Percentiles rank a stretch among this genome's conserved stretches.
Conservation (phyloP, 2,113 vertebrate genomes). For the Eonycteris spelaea region DNA sequence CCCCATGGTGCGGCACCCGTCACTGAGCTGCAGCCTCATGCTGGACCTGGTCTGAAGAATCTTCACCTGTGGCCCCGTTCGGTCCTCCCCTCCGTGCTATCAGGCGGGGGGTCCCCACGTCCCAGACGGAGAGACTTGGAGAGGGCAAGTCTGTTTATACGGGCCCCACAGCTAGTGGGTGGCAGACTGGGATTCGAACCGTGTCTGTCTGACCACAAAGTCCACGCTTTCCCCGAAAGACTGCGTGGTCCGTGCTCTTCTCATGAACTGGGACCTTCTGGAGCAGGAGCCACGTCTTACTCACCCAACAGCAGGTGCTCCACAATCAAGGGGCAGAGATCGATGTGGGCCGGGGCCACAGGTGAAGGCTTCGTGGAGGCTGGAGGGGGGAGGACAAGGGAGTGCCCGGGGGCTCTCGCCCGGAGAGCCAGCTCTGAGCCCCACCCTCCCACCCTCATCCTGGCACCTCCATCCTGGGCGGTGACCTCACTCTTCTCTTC, state of each 20-base stretch:
- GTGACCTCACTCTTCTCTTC: not conserved
- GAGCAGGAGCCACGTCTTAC: not conserved
- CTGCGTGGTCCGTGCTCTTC: not conserved
- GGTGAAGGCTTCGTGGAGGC: not conserved
- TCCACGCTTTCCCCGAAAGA: not conserved
- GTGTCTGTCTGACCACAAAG: not conserved
- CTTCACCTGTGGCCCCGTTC: accelerated
- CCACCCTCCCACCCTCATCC: accelerated
- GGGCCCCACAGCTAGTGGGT: not conserved
- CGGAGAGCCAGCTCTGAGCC: not conserved
- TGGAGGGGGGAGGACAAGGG: accelerated
- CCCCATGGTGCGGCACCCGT: accelerated
- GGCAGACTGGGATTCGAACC: not conserved
- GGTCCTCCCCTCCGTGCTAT: no score
- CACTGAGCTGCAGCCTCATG: not conserved
- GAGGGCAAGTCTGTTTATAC: not conserved
- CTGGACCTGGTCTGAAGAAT: not conserved
- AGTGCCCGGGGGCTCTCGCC: not conserved
- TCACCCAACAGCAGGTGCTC: not conserved
- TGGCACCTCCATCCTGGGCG: not conserved
- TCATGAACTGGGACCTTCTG: not conserved
- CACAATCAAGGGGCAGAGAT: not conserved
- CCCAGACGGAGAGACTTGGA: accelerated
- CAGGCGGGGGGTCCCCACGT: accelerated
- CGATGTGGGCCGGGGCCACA: accelerated